Percentiles rank a stretch among this genome's conserved stretches.
Conservation (phyloP, 2,113 vertebrate genomes). For the Thymallus thymallus region DNA sequence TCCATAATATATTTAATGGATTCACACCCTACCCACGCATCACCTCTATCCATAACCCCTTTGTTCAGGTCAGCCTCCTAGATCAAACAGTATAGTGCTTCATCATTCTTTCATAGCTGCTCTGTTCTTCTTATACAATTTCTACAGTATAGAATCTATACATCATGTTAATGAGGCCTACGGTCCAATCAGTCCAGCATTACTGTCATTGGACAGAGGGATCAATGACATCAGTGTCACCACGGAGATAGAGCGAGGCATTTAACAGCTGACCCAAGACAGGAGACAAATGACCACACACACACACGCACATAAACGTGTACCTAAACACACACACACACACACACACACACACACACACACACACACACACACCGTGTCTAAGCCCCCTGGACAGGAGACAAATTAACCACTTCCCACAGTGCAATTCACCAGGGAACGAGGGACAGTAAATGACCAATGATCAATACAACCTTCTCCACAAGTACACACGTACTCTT, state of each 20-base stretch:
- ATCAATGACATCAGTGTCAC: slow-evolving; percentile 58
- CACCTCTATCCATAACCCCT: neutral
- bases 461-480: slow-evolving; percentile 56
- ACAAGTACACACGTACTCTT: neutral
- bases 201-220: slow-evolving; percentile 47
- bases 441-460: slow-evolving; percentile 56
- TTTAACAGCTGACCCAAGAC: slow-evolving; percentile 54
- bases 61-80: neutral
- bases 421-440: slow-evolving; percentile 56
- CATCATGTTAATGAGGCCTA: slow-evolving; percentile 34
- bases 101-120: neutral
- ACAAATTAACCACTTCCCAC: slow-evolving; percentile 70
- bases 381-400: slow-evolving; percentile 42
- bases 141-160: slow-evolving; percentile 2
- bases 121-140: slow-evolving; percentile 9
- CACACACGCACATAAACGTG: slow-evolving; percentile 15
- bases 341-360: slow-evolving; percentile 23
- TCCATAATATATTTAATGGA: neutral
- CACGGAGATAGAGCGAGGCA: slow-evolving; percentile 56
- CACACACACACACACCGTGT: slow-evolving; percentile 18
- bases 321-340: neutral
- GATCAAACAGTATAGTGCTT: neutral
- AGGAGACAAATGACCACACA: slow-evolving; percentile 49
- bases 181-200: slow-evolving; percentile 41
- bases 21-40: neutral